Conservation (phyloP, 2,797 vertebrate genomes). For the Nasua narica region DNA sequence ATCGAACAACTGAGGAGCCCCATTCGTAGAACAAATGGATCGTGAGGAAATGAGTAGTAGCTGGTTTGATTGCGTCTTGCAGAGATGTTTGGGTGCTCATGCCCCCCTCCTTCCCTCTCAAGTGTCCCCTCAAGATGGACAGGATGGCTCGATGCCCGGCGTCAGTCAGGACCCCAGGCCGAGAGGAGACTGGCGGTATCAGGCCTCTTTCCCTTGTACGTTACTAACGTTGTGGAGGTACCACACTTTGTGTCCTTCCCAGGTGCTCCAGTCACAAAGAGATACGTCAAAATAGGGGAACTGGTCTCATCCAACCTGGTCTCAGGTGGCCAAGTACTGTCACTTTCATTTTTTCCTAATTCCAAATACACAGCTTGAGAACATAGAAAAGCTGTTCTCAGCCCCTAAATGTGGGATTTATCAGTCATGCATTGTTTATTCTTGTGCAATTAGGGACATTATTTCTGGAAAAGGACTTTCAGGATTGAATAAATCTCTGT, state of each 20-base stretch:
- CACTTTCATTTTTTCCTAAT: not conserved
- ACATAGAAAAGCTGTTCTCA: not conserved
- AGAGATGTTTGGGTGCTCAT: not conserved
- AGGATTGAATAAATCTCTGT: not conserved
- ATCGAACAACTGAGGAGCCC: fast-evolving
- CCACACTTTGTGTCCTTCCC: not conserved
- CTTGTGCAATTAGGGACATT: not conserved
- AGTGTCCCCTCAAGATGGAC: not conserved
- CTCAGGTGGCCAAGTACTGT: not conserved
- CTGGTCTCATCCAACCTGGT: not conserved
- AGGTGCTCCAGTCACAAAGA: not conserved
- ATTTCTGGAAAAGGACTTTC: not conserved
- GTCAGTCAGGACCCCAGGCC: not conserved
- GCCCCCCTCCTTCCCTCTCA: fast-evolving
- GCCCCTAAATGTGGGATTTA: not conserved
- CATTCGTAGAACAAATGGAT: not conserved
- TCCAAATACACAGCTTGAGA: not conserved
- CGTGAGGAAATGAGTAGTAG: not conserved
- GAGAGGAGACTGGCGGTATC: not conserved
- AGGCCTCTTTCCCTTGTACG: not conserved
- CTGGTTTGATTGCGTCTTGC: fast-evolving
- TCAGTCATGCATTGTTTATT: not conserved
- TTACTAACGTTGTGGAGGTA: fast-evolving
- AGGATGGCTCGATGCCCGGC: too few species aligned
- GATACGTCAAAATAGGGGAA: not conserved